Evolutionary conservation across 1,140 invertebrate species (phyloP).

Genomic region (Acyrthosiphon pisum): DNA sequence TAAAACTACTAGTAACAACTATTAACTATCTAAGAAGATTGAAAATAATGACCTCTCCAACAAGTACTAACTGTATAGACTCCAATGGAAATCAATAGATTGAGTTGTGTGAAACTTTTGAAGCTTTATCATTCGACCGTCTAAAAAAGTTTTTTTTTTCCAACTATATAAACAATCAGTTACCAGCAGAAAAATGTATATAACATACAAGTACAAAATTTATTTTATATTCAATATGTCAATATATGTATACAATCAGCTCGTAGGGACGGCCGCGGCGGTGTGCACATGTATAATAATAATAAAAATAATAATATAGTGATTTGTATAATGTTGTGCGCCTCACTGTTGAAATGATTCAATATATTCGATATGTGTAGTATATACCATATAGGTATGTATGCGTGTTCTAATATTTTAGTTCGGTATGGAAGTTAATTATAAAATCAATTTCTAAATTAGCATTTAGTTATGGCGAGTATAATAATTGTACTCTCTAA

Average conservation of each 20-base stretch:
- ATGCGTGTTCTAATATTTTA: neutral
- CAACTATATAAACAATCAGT: neutral
- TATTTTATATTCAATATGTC: no score
- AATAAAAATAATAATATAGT: neutral
- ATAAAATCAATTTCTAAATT: slow-evolving; percentile 18
- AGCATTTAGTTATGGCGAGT: slow-evolving; percentile 30
- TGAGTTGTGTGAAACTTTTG: neutral
- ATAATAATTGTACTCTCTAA: neutral
- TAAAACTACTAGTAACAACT: neutral
- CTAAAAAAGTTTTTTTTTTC: neutral
- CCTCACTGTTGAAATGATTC: neutral
- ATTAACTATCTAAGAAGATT: neutral
- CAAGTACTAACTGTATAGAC: neutral
- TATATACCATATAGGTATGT: neutral
- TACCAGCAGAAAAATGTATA: neutral
- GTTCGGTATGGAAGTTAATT: neutral
- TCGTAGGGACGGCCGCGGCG: neutral
- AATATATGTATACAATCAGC: neutral
- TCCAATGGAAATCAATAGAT: neutral
- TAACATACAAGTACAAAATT: neutral
- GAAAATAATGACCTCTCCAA: neutral
- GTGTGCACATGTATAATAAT: neutral
- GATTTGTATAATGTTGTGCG: neutral
- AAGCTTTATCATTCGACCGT: neutral
- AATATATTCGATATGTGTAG: neutral